Evolutionary conservation across 2,113 vertebrate genomes (phyloP), one percentile per base, ranked within the genome.

Genomic region (Brienomyrus brachyistius): DNA sequence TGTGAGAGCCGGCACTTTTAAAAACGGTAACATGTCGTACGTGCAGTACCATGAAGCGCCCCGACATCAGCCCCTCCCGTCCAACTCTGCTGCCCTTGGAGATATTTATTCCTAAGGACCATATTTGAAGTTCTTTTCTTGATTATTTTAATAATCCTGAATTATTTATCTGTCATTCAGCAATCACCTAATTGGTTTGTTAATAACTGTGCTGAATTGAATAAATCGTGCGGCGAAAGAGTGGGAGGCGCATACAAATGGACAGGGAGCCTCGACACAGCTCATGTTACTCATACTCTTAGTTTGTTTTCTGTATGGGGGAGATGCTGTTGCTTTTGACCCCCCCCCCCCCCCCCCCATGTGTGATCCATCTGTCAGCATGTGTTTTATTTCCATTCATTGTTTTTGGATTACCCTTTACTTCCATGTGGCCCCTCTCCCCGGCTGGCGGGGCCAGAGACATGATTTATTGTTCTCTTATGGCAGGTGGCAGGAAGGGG

Each of bases 101-200:
- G 13, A 43, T 35, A 77, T 80, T 80, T 80, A 43, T 35, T 80
- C 74, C 35, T 15, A 43, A 80, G 17, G 74, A 80, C 74, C 8
- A 80, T 80, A 80, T 80, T 80, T 80, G 10, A 80, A 80, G 74
- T 80, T 80, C 74, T 80, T 43, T 80, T 40, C 35, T 80, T 80
- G 74, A 80, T 80, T 43, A 80, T 80, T 80, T 80, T 80, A 43
- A 80, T 43, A 43, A 19, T 80, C 35, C 35, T 80, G 35, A 43
- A 80, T 80, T 40, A 80, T 80, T 80, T 35, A 80, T 80, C 74
- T 80, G 74, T 43, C 43, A 80, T 80, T 80, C 74, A 80, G 15
- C 74, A 80, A 21, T 80, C 0, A 1, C 74, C 74, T 80, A 80
- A 80, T 43, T 80, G 74, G 74, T 4, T 43, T 17, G 74, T 80